Percentiles rank a stretch among this genome's conserved stretches.
Evolutionary conservation across 2,888 invertebrate species (phyloP).

Genomic region (Lithosia quadra): DNA sequence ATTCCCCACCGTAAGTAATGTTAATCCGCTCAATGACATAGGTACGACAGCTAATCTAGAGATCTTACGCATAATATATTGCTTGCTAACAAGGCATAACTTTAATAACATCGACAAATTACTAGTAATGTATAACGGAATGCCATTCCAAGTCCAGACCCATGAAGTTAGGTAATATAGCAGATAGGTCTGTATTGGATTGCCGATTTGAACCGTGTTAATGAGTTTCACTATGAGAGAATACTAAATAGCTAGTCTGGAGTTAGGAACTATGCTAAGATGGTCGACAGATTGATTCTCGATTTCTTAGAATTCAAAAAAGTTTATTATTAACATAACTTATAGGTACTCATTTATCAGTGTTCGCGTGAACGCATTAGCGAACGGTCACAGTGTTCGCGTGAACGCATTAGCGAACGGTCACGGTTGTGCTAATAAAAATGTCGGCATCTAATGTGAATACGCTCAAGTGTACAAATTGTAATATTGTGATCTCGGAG

Average conservation of each 20-base stretch:
- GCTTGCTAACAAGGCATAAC: not conserved
- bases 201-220: slow-evolving; percentile 7
- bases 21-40: no score
- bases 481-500: no score
- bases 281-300: not conserved
- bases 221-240: slow-evolving; percentile 2
- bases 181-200: not conserved
- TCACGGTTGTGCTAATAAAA: no score
- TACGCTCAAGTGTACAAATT: no score
- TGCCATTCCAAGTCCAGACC: not conserved
- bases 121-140: not conserved
- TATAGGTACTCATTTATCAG: no score
- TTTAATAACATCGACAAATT: not conserved
- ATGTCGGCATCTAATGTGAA: no score
- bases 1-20: no score
- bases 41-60: not conserved
- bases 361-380: no score
- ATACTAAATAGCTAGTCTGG: not conserved
- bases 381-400: no score
- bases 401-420: no score
- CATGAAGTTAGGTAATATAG: not conserved
- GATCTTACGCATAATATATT: not conserved
- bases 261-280: slow-evolving; percentile 3
- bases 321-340: no score
- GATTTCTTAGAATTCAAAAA: not conserved